These are phyloP conservation scores for Drosophila affinis DNA, from an alignment of 2,888 invertebrate genomes.

Conservation along the genomic window DNA sequence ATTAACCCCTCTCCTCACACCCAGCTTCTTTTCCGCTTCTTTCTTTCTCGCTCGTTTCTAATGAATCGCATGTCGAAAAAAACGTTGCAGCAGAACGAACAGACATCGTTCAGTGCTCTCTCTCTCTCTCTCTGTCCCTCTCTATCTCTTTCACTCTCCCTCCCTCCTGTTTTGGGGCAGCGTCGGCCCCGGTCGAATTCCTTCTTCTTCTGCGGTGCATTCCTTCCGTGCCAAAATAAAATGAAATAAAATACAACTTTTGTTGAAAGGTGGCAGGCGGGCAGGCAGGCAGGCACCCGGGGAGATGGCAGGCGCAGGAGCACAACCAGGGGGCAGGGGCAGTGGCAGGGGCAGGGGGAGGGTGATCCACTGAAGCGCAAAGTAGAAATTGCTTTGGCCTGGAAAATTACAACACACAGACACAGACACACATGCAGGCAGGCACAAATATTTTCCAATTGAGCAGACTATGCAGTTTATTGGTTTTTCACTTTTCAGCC, in stretches of 20 bases:
- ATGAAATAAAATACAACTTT: slow-evolving; percentile 20
- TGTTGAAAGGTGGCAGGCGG: slow-evolving; percentile 22
- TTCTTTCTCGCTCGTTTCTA: slow-evolving; percentile 25
- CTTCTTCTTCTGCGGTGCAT: slow-evolving; percentile 26
- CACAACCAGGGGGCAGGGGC: too few species aligned
- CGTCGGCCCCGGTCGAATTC: slow-evolving; percentile 22
- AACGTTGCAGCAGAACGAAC: slow-evolving; percentile 43
- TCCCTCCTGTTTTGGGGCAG: background rate
- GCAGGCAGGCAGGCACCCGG: background rate
- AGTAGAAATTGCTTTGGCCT: slow-evolving; percentile 50
- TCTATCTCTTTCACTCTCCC: background rate
- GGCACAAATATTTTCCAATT: slow-evolving; percentile 59
- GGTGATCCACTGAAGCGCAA: slow-evolving; percentile 39
- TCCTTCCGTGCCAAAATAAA: slow-evolving; percentile 37
- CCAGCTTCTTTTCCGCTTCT: background rate
- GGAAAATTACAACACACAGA: slow-evolving; percentile 49
- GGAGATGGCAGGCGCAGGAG: background rate
- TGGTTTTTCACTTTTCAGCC: slow-evolving; percentile 50
- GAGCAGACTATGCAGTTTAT: slow-evolving; percentile 60
- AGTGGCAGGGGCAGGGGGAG: background rate
- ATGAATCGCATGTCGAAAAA: slow-evolving; percentile 47
- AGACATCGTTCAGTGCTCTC: slow-evolving; percentile 34
- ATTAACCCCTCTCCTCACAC: too few species aligned
- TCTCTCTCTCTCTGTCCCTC: background rate
- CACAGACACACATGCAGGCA: background rate